phyloP scores from a whole-genome alignment of 2,888 invertebrate genomes.

The Heliconius charithonia region DNA sequence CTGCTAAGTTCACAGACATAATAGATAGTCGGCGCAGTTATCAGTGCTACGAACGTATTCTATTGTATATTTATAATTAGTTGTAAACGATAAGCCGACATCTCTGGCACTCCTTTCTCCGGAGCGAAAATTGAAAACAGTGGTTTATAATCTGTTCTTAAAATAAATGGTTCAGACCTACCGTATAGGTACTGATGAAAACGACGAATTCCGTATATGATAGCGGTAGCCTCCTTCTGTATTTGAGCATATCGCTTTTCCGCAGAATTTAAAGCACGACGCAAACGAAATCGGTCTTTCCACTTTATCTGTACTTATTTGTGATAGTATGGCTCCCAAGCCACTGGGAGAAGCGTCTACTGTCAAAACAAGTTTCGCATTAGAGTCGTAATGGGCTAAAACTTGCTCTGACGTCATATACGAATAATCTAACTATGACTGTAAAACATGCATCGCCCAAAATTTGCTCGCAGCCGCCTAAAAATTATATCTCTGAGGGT shows the following conservation, averaged over 20 bases:
- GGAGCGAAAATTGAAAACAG: conserved; percentile 45
- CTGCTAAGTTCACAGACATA: no score
- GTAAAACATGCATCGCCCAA: no score
- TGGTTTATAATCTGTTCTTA: conserved; percentile 46
- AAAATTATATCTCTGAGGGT: no score
- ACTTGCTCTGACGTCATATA: not conserved
- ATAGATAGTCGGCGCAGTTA: conserved; percentile 44
- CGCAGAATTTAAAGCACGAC: conserved; percentile 47
- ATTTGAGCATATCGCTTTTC: no score
- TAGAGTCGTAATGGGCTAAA: conserved; percentile 38
- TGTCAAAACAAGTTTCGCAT: conserved; percentile 36
- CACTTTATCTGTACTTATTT: no score
- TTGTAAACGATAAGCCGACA: conserved; percentile 46
- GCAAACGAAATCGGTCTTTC: conserved; percentile 43
- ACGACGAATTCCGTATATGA: conserved; percentile 34
- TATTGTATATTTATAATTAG: conserved; percentile 44
- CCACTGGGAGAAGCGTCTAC: conserved; percentile 42
- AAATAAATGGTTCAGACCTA: conserved; percentile 34
- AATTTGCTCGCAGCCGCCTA: no score
- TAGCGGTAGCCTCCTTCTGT: conserved; percentile 43
- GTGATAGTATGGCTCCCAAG: conserved; percentile 39
- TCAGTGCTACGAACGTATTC: conserved; percentile 41
- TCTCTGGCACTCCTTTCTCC: conserved; percentile 44
- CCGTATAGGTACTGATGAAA: conserved; percentile 21
- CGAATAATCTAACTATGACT: no score